Percentiles rank a stretch among this genome's conserved stretches.
Conservation (phyloP, 2,888 invertebrate species). For the Nymphalis urticae region DNA sequence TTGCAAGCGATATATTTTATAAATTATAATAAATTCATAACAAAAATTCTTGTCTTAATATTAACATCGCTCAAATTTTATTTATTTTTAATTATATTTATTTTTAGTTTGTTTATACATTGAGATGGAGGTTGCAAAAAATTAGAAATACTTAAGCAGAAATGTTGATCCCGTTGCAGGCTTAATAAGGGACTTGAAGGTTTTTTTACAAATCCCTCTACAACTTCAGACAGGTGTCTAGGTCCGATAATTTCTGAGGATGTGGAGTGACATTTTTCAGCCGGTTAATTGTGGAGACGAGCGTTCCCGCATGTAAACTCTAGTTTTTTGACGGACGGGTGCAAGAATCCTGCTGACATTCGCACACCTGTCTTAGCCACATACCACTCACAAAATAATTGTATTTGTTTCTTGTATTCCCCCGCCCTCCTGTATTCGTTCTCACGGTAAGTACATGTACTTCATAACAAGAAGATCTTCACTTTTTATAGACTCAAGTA, state of each 20-base stretch:
- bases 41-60: background rate
- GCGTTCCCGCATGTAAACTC: slow-evolving; percentile 58
- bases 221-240: slow-evolving; percentile 61
- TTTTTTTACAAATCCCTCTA: slow-evolving; percentile 47
- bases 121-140: slow-evolving; percentile 11
- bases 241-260: slow-evolving; percentile 56
- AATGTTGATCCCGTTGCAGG: slow-evolving; percentile 7
- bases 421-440: slow-evolving; percentile 38
- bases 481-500: slow-evolving; percentile 4
- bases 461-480: slow-evolving; percentile 15
- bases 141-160: slow-evolving; percentile 5
- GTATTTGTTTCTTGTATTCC: slow-evolving; percentile 41
- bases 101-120: slow-evolving; percentile 1
- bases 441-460: slow-evolving; percentile 36
- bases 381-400: slow-evolving; percentile 43
- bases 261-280: slow-evolving; percentile 73
- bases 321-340: slow-evolving; percentile 65
- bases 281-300: slow-evolving; percentile 63
- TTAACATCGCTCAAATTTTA: background rate
- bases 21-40: background rate
- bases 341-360: slow-evolving; percentile 60
- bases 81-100: background rate
- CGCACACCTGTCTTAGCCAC: slow-evolving; percentile 56
- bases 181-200: slow-evolving; percentile 29
- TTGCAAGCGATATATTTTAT: background rate